These are phyloP conservation scores for Tipula helvola DNA, from an alignment of 2,888 invertebrate species.

Conservation along the genomic window DNA sequence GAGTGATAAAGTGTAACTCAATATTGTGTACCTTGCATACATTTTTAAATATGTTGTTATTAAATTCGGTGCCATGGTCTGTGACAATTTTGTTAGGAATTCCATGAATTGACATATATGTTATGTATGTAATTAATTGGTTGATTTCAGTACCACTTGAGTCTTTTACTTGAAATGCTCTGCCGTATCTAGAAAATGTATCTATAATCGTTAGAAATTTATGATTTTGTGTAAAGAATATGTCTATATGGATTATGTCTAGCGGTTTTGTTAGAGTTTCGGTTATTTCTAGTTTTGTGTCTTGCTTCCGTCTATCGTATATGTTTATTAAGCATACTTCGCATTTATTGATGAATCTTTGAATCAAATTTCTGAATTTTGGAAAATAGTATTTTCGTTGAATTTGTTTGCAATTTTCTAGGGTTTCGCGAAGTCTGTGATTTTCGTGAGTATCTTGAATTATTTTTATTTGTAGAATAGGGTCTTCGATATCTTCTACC, in stretches of 20 bases:
- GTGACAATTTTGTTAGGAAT: constrained; percentile 11
- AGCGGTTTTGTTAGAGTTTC: constrained; percentile 12
- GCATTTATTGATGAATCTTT: constrained; percentile 13
- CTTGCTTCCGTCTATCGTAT: constrained; percentile 13
- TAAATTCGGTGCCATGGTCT: constrained; percentile 14
- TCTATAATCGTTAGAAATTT: constrained; percentile 13
- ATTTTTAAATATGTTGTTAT: constrained; percentile 10
- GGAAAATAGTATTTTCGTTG: constrained; percentile 4
- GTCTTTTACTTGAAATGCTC: constrained; percentile 11
- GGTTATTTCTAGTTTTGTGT: constrained; percentile 12
- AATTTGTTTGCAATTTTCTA: neutral
- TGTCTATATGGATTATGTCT: constrained; percentile 13
- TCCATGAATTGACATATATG: constrained; percentile 14
- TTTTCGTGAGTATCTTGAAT: constrained; percentile 11
- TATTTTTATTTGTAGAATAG: neutral
- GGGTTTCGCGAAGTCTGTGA: constrained; percentile 11
- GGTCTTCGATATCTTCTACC: neutral
- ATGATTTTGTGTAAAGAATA: constrained; percentile 13
- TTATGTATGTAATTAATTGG: neutral
- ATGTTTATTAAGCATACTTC: constrained; percentile 13
- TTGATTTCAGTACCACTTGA: constrained; percentile 15
- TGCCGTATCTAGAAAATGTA: constrained; percentile 15
- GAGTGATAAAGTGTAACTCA: constrained; percentile 11
- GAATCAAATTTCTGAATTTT: constrained; percentile 10
- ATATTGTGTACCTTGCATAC: constrained; percentile 12